Base-by-base conservation (phyloP, 2,888 invertebrate species). In the Torymus texanus region DNA sequence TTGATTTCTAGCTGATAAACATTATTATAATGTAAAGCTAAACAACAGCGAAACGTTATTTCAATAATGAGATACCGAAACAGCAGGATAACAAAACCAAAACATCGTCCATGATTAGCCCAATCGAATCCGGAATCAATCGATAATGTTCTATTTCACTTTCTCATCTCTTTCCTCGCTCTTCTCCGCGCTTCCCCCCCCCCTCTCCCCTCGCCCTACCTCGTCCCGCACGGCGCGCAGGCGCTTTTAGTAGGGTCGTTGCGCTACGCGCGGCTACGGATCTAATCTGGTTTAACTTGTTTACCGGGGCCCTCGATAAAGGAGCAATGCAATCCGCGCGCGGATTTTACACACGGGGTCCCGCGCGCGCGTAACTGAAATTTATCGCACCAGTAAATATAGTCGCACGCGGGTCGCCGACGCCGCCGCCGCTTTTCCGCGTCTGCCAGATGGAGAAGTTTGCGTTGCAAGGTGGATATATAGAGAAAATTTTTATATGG, bases 291-390 rank as follows among this genome's bases (percentile, higher is more conserved):
- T 80, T 85, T 84, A 86, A 88, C 87, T 86, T 88, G 88, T 88
- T 88, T 88, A 87, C 88, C 81, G 84, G 59, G 83, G 83, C 78
- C 81, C 84, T 85, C 86, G 84, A 86, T 87, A 86, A 86, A 87
- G 84, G 85, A 86, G 86, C 84, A 85, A 83, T 83, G 84, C 82
- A 82, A 86, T 84, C 80, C 83, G 80, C 83, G 72, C 53, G 21
- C 59, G 67, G 73, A 78, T 68, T 78, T 78, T 68, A 68, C 68
- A 61, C n/a, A 16, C n/a, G 56, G 14, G 8, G 13, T 2, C 11
- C 55, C n/a, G 62, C 84, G 83, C 84, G 84, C 84, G 85, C 84
- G 83, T 83, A 83, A 84, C 82, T 68, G 81, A 84, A 88, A 88
- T 88, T 88, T 88, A 88, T 88, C 83, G 81, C 78, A 56, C 63